Evolutionary conservation across 2,888 invertebrate species (phyloP).

Genomic region (Caenorhabditis sp.): DNA sequence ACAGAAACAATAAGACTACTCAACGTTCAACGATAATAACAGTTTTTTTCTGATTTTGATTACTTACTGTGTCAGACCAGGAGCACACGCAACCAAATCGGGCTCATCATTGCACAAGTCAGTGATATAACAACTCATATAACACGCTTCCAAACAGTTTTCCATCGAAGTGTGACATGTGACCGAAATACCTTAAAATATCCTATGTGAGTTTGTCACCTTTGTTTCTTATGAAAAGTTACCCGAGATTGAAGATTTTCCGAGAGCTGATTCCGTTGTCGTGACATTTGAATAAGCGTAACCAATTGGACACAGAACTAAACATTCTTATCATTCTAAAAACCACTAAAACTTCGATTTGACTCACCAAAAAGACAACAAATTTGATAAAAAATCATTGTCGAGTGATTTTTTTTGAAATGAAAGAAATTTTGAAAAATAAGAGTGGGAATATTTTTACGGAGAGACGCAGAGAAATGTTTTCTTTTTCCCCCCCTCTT

Average conservation of each 20-base stretch:
- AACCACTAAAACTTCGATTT: background rate
- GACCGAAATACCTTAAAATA: conserved; percentile 36
- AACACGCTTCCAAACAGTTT: conserved; percentile 51
- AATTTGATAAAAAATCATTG: background rate
- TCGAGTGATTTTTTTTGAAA: background rate
- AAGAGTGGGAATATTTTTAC: background rate
- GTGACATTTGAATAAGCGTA: background rate
- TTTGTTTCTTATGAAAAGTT: background rate
- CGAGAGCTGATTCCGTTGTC: background rate
- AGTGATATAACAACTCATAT: conserved; percentile 53
- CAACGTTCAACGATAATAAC: background rate
- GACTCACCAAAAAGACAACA: background rate
- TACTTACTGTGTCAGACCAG: conserved; percentile 50
- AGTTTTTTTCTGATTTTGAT: background rate
- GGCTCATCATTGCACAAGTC: conserved; percentile 53
- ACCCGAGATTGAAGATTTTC: background rate
- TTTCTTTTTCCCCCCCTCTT: background rate
- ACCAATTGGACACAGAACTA: background rate
- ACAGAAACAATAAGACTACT: too few species aligned
- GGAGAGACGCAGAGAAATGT: background rate
- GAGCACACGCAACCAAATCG: conserved; percentile 53
- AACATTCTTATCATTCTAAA: background rate
- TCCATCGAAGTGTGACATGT: conserved; percentile 48
- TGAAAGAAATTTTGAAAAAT: background rate
- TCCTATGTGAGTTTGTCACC: background rate